Percentiles rank a stretch among this genome's conserved stretches.
Conservation (phyloP, 2,113 vertebrate species). For the Syngnathoides biaculeatus region DNA sequence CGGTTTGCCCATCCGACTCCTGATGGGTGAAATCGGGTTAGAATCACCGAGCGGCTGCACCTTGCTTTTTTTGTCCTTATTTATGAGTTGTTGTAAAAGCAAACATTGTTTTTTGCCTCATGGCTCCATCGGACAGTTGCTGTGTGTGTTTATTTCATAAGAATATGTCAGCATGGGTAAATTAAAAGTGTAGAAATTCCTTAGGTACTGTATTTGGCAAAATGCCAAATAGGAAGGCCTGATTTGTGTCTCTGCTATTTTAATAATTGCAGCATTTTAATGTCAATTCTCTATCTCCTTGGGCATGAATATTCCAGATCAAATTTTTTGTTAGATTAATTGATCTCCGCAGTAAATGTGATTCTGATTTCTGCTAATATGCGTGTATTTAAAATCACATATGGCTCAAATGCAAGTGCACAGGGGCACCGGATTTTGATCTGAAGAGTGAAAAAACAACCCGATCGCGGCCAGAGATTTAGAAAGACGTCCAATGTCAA, state of each 20-base stretch:
- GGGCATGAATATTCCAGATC: not conserved
- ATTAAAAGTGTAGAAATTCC: too few species aligned
- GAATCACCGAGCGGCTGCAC: too few species aligned
- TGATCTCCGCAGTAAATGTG: not conserved
- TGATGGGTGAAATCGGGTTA: too few species aligned
- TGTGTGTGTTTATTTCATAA: too few species aligned
- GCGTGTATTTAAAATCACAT: not conserved
- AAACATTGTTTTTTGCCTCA: too few species aligned
- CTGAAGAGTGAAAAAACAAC: not conserved
- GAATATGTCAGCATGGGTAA: too few species aligned
- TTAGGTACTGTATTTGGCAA: too few species aligned
- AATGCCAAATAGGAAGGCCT: not conserved
- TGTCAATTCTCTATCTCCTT: not conserved
- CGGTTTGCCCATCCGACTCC: too few species aligned
- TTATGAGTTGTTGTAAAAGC: too few species aligned
- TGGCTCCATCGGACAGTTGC: too few species aligned
- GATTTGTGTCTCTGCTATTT: not conserved
- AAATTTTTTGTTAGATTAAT: not conserved
- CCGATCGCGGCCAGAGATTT: not conserved
- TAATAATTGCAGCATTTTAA: not conserved
- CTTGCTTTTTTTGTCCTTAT: too few species aligned
- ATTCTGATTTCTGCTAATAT: not conserved
- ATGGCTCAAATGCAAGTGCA: not conserved
- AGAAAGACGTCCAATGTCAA: constrained; percentile 29
- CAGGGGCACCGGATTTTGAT: not conserved